phyloP scores from a whole-genome alignment of 2,888 invertebrate genomes.

The Trachelus tabidus region DNA sequence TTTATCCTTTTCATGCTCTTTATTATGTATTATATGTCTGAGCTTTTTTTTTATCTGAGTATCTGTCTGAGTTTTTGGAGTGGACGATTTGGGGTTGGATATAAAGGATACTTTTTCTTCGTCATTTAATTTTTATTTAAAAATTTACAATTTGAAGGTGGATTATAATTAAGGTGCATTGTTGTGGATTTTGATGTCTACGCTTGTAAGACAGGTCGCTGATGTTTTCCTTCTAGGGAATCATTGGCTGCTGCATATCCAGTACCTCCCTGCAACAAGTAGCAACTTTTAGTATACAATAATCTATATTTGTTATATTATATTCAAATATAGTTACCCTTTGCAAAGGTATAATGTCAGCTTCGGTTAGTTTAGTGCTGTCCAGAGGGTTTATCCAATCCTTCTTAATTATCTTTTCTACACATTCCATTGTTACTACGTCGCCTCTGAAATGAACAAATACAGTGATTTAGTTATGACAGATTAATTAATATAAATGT shows the following conservation, averaged over 20 bases:
- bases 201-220: constrained; percentile 85
- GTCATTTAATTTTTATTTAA: not conserved
- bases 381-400: constrained; percentile 97
- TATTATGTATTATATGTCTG: not conserved
- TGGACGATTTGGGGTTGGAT: not conserved
- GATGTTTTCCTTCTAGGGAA: constrained; percentile 84
- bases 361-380: constrained; percentile 83
- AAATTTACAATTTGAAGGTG: not conserved
- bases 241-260: constrained; percentile 91
- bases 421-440: constrained; percentile 95
- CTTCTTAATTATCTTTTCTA: constrained; percentile 95
- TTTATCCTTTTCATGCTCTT: not conserved
- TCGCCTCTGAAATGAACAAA: constrained; percentile 78
- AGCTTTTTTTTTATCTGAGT: not conserved
- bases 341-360: constrained; percentile 92
- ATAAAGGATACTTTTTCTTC: not conserved
- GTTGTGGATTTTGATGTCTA: constrained; percentile 62
- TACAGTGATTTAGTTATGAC: constrained; percentile 1
- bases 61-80: not conserved
- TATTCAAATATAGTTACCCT: constrained; percentile 70
- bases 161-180: not conserved
- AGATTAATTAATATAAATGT: constrained; percentile 7
- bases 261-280: constrained; percentile 84
- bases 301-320: not conserved
- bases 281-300: constrained; percentile 22